Conservation (phyloP, 1,140 invertebrate genomes). For the Drosophila seguyi region DNA sequence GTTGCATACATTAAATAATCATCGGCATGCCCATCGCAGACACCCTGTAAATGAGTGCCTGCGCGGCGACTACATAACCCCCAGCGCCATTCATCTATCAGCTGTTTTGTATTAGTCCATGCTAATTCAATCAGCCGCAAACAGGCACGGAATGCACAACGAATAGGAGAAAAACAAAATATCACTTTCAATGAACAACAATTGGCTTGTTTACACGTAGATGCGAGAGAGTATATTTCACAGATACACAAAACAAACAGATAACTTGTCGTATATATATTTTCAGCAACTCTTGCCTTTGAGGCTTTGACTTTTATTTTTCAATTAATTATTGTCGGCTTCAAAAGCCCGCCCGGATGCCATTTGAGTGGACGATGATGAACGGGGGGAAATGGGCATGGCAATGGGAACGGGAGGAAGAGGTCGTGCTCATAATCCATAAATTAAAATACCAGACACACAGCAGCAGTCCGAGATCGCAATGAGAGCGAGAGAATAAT, state of each 20-base stretch:
- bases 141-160: constrained; percentile 13
- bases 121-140: constrained; percentile 54
- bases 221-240: constrained; percentile 36
- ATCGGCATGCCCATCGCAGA: constrained; percentile 27
- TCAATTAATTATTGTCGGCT: constrained; percentile 58
- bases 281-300: constrained; percentile 10
- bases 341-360: constrained; percentile 38
- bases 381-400: not conserved
- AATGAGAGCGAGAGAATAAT: constrained; percentile 29
- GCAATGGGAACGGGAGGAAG: not conserved
- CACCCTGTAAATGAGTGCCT: constrained; percentile 37
- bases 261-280: constrained; percentile 7
- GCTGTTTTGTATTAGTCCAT: constrained; percentile 38
- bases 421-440: constrained; percentile 59
- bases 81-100: constrained; percentile 32
- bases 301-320: constrained; percentile 39
- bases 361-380: constrained; percentile 1
- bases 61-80: not conserved
- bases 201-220: constrained; percentile 53
- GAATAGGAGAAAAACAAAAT: constrained; percentile 23
- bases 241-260: constrained; percentile 24
- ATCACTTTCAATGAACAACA: constrained; percentile 48
- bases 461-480: constrained; percentile 27
- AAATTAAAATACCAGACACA: constrained; percentile 66
- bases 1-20: constrained; percentile 42